A percentile compares a stretch with the other conserved stretches of the same genome.
Conservation (phyloP, 2,113 vertebrate genomes). For the Rhizomys pruinosus region DNA sequence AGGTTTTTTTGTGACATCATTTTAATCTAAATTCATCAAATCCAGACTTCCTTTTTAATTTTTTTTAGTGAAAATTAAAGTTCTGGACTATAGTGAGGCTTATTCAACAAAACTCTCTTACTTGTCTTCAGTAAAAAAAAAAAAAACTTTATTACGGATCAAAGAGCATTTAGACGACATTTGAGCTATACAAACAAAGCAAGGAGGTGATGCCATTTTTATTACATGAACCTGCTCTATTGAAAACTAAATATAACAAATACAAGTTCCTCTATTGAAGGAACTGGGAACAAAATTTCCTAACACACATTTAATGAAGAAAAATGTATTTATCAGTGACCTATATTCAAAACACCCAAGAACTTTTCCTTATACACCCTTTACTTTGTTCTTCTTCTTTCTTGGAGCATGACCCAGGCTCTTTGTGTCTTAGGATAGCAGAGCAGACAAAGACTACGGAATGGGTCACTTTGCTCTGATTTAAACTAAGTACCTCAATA, state of each 20-base stretch:
- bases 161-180: not conserved
- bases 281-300: constrained; percentile 4
- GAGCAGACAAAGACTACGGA: not conserved
- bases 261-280: constrained; percentile 13
- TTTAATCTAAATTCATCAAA: constrained; percentile 48
- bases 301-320: not conserved
- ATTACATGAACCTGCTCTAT: not conserved
- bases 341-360: constrained; percentile 32
- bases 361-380: not conserved
- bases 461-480: not conserved
- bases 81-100: not conserved
- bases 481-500: not conserved
- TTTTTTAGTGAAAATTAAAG: constrained; percentile 35
- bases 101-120: constrained; percentile 22
- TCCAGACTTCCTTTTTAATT: not conserved
- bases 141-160: constrained; percentile 33
- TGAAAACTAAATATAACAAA: constrained; percentile 43
- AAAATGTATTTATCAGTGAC: not conserved
- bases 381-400: constrained; percentile 20
- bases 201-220: not conserved
- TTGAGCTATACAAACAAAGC: constrained; percentile 15
- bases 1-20: constrained; percentile 16
- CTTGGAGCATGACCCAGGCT: not conserved
- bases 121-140: not conserved
- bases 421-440: constrained; percentile 5